phyloP scores from a whole-genome alignment of 1,140 invertebrate species.

The Drosophila pectinifera region DNA sequence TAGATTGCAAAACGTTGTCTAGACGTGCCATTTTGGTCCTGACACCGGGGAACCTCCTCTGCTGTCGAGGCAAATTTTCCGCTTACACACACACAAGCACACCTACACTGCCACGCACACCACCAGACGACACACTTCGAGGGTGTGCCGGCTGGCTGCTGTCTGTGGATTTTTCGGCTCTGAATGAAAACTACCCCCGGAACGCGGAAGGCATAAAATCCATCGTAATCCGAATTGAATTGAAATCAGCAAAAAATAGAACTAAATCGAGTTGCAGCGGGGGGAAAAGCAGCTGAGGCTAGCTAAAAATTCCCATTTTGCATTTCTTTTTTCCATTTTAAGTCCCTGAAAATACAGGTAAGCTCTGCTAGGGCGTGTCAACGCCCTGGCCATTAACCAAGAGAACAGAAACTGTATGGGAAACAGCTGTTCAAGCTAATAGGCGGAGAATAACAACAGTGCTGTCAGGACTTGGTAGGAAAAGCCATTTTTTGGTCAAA shows the following conservation, averaged over 20 bases:
- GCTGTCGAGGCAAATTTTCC: conserved; percentile 49
- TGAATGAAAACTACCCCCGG: conserved; percentile 70
- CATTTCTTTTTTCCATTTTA: conserved; percentile 23
- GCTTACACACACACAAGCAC: conserved; percentile 20
- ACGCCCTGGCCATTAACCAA: conserved; percentile 23
- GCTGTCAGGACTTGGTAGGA: neutral
- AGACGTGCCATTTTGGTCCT: conserved; percentile 70
- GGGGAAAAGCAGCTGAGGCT: conserved; percentile 46
- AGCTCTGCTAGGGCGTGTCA: conserved; percentile 42
- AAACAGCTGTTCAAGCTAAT: conserved; percentile 50
- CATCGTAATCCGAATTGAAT: conserved; percentile 53
- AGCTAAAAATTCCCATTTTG: conserved; percentile 40
- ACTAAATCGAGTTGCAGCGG: conserved; percentile 50
- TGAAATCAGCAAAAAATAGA: conserved; percentile 55
- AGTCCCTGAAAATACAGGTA: conserved; percentile 54
- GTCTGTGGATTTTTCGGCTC: conserved; percentile 16
- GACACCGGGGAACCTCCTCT: conserved; percentile 42
- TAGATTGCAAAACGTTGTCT: conserved; percentile 62
- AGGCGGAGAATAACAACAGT: neutral
- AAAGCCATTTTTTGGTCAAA: neutral
- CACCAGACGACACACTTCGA: conserved; percentile 47
- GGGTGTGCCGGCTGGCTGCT: conserved; percentile 65
- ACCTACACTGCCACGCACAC: conserved; percentile 35
- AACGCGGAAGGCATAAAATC: conserved; percentile 38
- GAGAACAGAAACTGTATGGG: conserved; percentile 10